A percentile compares a stretch with the other conserved stretches of the same genome.
Conservation (phyloP, 2,113 vertebrate genomes). For the Prietella phreatophila region DNA sequence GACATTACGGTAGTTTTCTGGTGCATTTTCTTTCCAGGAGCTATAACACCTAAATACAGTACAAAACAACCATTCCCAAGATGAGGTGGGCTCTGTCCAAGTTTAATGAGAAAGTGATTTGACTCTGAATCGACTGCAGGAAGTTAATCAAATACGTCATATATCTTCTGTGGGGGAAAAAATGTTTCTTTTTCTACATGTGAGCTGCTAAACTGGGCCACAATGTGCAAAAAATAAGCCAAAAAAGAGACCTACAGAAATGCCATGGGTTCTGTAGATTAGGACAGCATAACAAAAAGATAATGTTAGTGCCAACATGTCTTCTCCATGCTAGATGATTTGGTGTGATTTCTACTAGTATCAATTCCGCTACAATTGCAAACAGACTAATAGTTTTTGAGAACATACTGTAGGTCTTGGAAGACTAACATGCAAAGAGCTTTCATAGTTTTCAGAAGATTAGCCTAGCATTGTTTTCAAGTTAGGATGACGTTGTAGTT, state of each 20-base stretch:
- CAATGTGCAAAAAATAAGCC: background rate
- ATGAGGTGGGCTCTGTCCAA: background rate
- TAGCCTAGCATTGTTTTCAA: background rate
- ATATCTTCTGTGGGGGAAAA: background rate
- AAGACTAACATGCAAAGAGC: background rate
- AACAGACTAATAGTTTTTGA: background rate
- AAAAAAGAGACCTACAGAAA: too few relatives aligned
- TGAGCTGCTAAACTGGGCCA: background rate
- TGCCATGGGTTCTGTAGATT: background rate
- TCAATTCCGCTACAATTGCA: background rate
- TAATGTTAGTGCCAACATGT: background rate
- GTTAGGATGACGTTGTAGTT: background rate
- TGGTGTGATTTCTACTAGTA: background rate
- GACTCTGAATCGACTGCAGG: background rate
- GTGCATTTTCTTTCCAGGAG: background rate
- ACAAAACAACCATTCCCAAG: background rate
- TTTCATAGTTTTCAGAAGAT: background rate
- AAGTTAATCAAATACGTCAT: background rate
- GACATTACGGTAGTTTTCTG: background rate
- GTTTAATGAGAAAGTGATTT: background rate
- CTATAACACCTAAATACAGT: background rate
- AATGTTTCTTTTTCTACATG: background rate
- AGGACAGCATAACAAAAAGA: background rate
- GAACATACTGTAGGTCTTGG: background rate
- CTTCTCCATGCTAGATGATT: background rate